phyloP scores from a whole-genome alignment of 2,797 vertebrate genomes.

The Sparus aurata region DNA sequence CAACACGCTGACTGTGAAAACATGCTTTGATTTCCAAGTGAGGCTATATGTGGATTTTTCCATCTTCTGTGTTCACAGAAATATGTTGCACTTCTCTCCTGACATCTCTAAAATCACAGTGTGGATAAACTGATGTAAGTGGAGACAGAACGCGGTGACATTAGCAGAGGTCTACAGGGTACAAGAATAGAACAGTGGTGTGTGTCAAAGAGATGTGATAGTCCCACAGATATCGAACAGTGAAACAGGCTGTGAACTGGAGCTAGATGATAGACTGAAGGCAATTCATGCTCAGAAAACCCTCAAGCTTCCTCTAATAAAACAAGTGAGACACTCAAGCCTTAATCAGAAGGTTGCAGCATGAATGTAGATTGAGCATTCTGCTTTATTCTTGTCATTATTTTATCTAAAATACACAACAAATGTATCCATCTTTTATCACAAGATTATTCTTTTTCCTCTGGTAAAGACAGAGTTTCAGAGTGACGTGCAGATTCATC shows the following conservation, averaged over 20 bases:
- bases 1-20: conserved; percentile 34
- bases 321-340: conserved; percentile 10
- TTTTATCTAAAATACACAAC: conserved; percentile 1
- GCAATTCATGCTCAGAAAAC: conserved; percentile 7
- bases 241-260: conserved; percentile 8
- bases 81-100: background rate
- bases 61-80: background rate
- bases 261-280: background rate
- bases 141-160: conserved; percentile 41
- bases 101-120: background rate
- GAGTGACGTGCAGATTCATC: conserved; percentile 38
- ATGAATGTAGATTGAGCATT: background rate
- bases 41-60: background rate
- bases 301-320: background rate
- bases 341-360: background rate
- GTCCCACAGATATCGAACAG: conserved; percentile 42
- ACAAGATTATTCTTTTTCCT: background rate
- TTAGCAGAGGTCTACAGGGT: conserved; percentile 58
- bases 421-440: background rate
- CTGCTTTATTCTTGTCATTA: background rate
- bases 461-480: background rate
- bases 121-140: conserved; percentile 17
- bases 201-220: conserved; percentile 46
- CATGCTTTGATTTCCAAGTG: background rate
- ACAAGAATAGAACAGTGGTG: conserved; percentile 33